These are phyloP conservation scores for Solenodon paradoxus DNA, from an alignment of 2,113 vertebrate species.

Conservation along the genomic window DNA sequence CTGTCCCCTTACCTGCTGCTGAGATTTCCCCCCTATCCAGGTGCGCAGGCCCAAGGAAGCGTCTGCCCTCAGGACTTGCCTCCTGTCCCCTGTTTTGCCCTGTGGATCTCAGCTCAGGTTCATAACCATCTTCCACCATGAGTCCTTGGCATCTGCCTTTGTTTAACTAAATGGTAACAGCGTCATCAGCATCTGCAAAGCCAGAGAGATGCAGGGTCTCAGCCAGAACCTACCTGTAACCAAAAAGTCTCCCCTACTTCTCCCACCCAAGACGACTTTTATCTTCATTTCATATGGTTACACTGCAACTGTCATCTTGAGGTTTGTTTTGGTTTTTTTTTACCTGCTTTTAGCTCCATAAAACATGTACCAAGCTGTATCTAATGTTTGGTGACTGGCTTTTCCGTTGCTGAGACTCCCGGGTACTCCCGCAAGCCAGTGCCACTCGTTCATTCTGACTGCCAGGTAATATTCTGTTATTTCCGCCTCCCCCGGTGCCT, in stretches of 20 bases:
- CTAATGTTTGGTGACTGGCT: background rate
- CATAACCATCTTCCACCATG: fast-evolving
- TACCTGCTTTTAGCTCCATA: background rate
- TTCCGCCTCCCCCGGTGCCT: background rate
- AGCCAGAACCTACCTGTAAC: background rate
- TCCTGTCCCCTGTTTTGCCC: background rate
- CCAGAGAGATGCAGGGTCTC: background rate
- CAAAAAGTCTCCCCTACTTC: background rate
- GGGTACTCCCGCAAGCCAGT: background rate
- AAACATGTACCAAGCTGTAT: fast-evolving
- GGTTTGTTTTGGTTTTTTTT: background rate
- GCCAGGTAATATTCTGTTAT: background rate
- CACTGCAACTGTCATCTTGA: background rate
- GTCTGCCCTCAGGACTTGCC: background rate
- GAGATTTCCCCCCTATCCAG: fast-evolving
- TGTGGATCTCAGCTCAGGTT: background rate
- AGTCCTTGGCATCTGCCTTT: background rate
- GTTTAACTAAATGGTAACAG: background rate
- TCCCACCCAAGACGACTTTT: background rate
- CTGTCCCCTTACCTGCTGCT: background rate
- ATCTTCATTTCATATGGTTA: background rate
- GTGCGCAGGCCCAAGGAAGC: background rate
- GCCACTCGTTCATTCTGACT: background rate
- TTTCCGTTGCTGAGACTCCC: background rate
- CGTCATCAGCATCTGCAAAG: background rate